A percentile compares a stretch with the other conserved stretches of the same genome.
phyloP scores from a whole-genome alignment of 2,113 vertebrate genomes.

The Etheostoma spectabile region DNA sequence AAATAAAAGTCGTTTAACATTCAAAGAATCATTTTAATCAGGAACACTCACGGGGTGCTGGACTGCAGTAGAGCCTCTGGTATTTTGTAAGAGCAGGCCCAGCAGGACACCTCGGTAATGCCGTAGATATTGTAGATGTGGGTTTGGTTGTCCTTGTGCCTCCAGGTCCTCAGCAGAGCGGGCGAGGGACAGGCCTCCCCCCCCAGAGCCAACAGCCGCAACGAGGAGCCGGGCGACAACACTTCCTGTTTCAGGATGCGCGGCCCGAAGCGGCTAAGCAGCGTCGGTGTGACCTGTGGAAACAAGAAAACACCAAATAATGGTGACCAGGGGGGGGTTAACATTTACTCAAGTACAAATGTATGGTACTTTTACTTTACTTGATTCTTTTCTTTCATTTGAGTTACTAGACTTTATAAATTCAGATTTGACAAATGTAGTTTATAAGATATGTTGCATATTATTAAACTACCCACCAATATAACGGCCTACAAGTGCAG shows the following conservation, averaged over 20 bases:
- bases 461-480: no score
- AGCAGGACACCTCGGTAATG: slow-evolving; percentile 97
- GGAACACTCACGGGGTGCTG: slow-evolving; percentile 57
- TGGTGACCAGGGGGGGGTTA: no score
- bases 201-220: slow-evolving; percentile 93
- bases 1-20: background rate
- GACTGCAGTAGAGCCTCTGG: slow-evolving; percentile 81
- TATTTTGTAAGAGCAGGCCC: slow-evolving; percentile 91
- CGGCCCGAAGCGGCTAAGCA: slow-evolving; percentile 90
- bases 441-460: no score
- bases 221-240: slow-evolving; percentile 85
- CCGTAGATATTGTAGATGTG: slow-evolving; percentile 94
- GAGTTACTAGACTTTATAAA: no score
- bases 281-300: slow-evolving; percentile 91
- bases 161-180: slow-evolving; percentile 88
- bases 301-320: background rate
- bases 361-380: no score
- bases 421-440: no score
- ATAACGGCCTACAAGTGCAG: no score
- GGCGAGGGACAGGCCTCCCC: slow-evolving; percentile 91
- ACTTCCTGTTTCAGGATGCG: slow-evolving; percentile 83
- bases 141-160: slow-evolving; percentile 88
- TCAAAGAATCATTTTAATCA: background rate
- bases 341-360: no score
- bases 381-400: no score